Evolutionary conservation across 2,113 vertebrate genomes (phyloP).

Genomic region (Oreocharis arfaki): DNA sequence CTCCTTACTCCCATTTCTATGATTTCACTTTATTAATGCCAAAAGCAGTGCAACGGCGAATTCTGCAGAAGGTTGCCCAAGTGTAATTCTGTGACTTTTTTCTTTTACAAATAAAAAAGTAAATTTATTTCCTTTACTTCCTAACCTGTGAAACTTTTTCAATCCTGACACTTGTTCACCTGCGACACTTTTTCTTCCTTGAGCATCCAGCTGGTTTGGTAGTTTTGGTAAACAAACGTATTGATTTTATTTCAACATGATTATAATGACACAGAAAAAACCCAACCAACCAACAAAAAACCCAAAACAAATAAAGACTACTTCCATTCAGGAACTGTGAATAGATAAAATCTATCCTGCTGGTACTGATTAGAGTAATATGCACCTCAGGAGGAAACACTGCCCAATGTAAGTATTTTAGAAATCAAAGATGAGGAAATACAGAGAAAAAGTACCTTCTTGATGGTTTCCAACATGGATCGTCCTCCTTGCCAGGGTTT

Average conservation of each 20-base stretch:
- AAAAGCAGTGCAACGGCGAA: not conserved
- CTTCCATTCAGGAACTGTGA: not conserved
- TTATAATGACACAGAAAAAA: not conserved
- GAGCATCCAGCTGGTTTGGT: not conserved
- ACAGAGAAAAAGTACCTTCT: constrained; percentile 80
- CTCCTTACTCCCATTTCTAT: not conserved
- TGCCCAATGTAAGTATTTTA: not conserved
- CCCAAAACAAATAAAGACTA: not conserved
- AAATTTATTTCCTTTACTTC: not conserved
- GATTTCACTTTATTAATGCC: not conserved
- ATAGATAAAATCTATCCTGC: not conserved
- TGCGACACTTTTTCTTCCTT: not conserved
- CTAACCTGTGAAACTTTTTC: not conserved
- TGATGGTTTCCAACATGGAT: constrained; percentile 96
- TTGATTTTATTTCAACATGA: not conserved
- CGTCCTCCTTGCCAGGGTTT: constrained; percentile 98
- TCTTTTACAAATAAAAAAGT: not conserved
- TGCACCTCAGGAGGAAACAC: not conserved
- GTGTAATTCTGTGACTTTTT: not conserved
- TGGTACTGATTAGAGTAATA: not conserved
- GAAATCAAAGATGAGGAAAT: not conserved
- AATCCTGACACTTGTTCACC: not conserved
- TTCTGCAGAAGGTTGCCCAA: not conserved
- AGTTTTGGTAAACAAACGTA: not conserved
- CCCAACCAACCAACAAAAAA: not conserved